Evolutionary conservation across 2,888 invertebrate species (phyloP), one percentile per base, ranked within the genome.

Genomic region (Nasonia oneida): DNA sequence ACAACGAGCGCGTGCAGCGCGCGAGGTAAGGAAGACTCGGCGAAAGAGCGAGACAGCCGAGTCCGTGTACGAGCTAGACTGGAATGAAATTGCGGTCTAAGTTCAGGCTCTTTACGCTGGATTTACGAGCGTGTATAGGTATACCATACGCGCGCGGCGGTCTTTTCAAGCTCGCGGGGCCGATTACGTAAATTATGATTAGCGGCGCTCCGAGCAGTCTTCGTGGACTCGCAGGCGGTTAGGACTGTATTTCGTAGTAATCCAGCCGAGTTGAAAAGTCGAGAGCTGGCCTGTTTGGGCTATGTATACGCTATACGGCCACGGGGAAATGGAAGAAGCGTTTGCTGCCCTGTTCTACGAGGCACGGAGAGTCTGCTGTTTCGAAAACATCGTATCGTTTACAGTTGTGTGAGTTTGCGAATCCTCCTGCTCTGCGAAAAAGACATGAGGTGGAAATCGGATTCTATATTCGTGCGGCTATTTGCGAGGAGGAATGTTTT

Each of bases 71-170:
- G 1, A 37, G 3, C 37, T n/a, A 12, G 3, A 12, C 29, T 67
- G 39, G 23, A 73, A 73, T 73, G 42, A 73, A 42, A 42, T 42
- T 42, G 39, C 67, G 33, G 14, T 67, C 67, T 67, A 67, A 67
- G 33, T 67, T 67, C 67, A 67, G 67, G 29, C 33, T 67, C 67
- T 67, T 67, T 33, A 67, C 67, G 67, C 67, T 29, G 67, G 33
- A 33, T 67, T 67, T 67, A 67, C 33, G 33, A 67, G 67, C 67
- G 23, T 23, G 23, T 23, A 23, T 23, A 23, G 23, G 23, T 23
- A 23, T 23, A 23, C 23, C 23, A 23, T 23, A 23, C 23, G 23
- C 23, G 23, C 23, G 23, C n/a, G n/a, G n/a, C n/a, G n/a, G n/a
- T n/a, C n/a, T n/a, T n/a, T n/a, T n/a, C n/a, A n/a, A n/a, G n/a